Evolutionary conservation across 37 sponge, comb jelly and placozoan genomes (phyloP), one percentile per base, ranked within the genome.

Genomic region (Halisarca cf. caerulea): DNA sequence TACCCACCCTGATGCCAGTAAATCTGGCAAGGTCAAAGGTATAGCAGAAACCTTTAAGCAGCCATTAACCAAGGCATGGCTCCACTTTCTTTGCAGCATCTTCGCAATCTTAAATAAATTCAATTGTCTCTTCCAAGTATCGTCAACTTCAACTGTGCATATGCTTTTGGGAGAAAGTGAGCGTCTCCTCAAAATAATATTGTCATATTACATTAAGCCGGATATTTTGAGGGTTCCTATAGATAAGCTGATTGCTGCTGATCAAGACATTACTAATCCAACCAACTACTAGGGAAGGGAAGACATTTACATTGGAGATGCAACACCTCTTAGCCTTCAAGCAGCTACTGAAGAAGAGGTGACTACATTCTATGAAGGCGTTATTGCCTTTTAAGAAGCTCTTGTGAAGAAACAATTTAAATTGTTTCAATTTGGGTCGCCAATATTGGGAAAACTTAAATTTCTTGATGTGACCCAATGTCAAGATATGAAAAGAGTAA

Each of bases 1-100:
- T 21, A 86, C 80, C 53, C 80, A 86, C 57, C 60, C 64, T 35
- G 86, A 86, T 21, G 57, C 66, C 14, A 81, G 62, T 27, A 86
- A 86, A 44, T 30, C 80, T 23, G 81, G 80, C 20, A 43, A 80
- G 61, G 80, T 79, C 3, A 80, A 30, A 41, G 66, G 55, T 2
- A 80, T 80, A 34, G 2, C 20, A 9, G 57, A 23, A n/a, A 43
- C 42, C 23, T 32, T 87, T 37, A 57, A 38, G 6, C 5, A 40
- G 23, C 62, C 60, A 59, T 34, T 54, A 6, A 86, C 87, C 79
- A 69, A 69, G 73, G 71, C 53, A 43, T 64, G 58, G 58, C 71
- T 80, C 5, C 27, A 20, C 59, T 86, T 86, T 66, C 72, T 80
- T 40, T 44, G 59, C 8, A 62, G 54, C 40, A 35, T 86, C 28